Evolutionary conservation across 2,113 vertebrate species (phyloP), one percentile per base, ranked within the genome.

Genomic region (Centrocercus urophasianus): DNA sequence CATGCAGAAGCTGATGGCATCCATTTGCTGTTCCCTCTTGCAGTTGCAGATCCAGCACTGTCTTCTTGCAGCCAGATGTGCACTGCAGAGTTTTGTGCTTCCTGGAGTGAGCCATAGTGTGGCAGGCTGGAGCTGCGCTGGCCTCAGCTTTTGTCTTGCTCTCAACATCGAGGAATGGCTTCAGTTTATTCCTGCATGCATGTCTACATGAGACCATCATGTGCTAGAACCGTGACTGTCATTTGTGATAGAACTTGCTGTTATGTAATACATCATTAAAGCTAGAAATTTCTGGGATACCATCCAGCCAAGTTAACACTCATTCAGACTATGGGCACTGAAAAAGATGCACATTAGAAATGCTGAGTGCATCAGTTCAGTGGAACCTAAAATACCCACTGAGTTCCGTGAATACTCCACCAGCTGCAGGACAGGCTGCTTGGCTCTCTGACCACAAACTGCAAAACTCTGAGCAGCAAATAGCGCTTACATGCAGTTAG

Each of bases 1-100:
- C 32, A 8, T 2, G 3, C 21, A 17, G 1, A 27, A 43, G 8
- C 6, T 1, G 1, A 11, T 8, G 8, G 15, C 2, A 4, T 18
- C n/a, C 17, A 5, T 30, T n/a, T 25, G 14, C 10, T 42, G 18
- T 54, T 70, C 10, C 2, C 36, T 30, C 2, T 0, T 2, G 1
- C 63, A 30, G 24, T 6, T 0, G 21, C 52, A 20, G 27, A 22
- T 19, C 9, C n/a, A 57, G 56, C 10, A 5, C 22, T 13, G 0
- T 7, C 30, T 66, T 50, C 48, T 13, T 5, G 8, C 48, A 71
- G 48, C 34, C 34, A 30, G 47, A 71, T 27, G 34, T 36, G 13
- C 27, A 20, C 18, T 9, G 12, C 5, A 20, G 22, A 6, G 21
- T 32, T 25, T 3, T 50, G 24, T 17, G 4, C 30, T 86, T 54